Evolutionary conservation across 2,113 vertebrate species (phyloP), one percentile per base, ranked within the genome.

Genomic region (Nematolebias whitei): DNA sequence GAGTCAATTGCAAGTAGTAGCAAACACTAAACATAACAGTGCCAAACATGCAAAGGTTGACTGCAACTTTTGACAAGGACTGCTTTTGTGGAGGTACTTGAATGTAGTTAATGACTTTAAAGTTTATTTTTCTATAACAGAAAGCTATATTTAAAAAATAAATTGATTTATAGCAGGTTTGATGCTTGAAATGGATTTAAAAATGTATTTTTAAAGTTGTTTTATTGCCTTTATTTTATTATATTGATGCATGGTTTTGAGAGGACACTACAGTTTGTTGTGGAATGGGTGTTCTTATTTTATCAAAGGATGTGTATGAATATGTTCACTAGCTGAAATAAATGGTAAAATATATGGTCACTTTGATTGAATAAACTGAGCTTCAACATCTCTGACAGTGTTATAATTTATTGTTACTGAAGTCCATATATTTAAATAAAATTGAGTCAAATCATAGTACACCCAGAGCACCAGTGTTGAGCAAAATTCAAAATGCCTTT

Each of bases 111-210:
- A 55, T 73, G 23, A 19, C 14, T 80, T 71, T 53, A 23, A 74
- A 81, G 45, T 82, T 86, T 89, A 85, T 83, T 87, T 87, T 87
- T 85, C 43, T 78, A 84, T 72, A 62, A 86, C 20, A 76, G 63
- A 85, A 50, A 24, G 65, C 56, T 74, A 77, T 83, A 80, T 79
- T 84, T 71, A 14, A 73, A 54, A 73, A 53, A 65, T 66, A 48
- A 20, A n/a, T n/a, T 63, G n/a, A 45, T 29, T 68, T 60, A 41
- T 63, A 74, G 0, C 16, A 14, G 70, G 43, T 54, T 26, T 60
- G 13, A 63, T 71, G 54, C 35, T 61, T 72, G 18, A 68, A 51
- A 75, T 52, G 3, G 66, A 64, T 76, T 69, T 70, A 5, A 29
- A 7, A 58, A 48, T 58, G 14, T 58, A n/a, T n/a, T n/a, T 77